phyloP scores from a whole-genome alignment of 2,888 invertebrate genomes.

The Caenorhabditis plicata region DNA sequence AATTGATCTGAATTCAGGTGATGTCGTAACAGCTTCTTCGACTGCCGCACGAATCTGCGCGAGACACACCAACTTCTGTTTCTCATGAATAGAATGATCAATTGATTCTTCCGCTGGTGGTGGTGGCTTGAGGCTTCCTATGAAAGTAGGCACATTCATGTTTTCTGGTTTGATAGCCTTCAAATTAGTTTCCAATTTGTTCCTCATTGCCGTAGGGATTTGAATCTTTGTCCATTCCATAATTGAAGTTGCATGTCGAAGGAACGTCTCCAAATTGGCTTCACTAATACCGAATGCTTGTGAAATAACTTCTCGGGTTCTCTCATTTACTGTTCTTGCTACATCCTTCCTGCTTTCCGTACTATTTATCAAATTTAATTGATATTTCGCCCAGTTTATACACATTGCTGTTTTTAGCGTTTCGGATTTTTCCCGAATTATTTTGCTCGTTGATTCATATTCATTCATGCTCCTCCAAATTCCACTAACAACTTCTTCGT shows the following conservation, averaged over 20 bases:
- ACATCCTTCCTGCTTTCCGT: background rate
- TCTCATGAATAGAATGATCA: background rate
- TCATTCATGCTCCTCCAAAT: too few relatives aligned
- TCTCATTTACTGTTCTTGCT: background rate
- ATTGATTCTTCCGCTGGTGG: background rate
- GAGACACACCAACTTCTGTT: background rate
- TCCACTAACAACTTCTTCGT: too few relatives aligned
- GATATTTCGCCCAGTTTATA: too few relatives aligned
- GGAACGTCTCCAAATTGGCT: too few relatives aligned
- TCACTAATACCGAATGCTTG: constrained; percentile 12
- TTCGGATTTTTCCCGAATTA: too few relatives aligned
- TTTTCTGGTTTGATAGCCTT: constrained; percentile 10
- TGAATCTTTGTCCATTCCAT: constrained; percentile 22
- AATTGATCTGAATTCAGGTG: too few relatives aligned
- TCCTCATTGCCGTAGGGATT: constrained; percentile 13
- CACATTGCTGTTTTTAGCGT: too few relatives aligned
- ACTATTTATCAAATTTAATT: too few relatives aligned
- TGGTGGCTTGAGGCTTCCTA: constrained; percentile 1
- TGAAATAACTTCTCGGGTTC: constrained; percentile 9
- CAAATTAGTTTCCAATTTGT: constrained; percentile 8
- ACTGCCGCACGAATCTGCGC: too few relatives aligned
- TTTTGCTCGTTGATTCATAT: too few relatives aligned
- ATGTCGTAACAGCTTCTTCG: too few relatives aligned
- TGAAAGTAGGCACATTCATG: constrained; percentile 6
- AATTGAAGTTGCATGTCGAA: too few relatives aligned